Evolutionary conservation across 2,797 vertebrate genomes (phyloP).

Genomic region (Enoplosus armatus): DNA sequence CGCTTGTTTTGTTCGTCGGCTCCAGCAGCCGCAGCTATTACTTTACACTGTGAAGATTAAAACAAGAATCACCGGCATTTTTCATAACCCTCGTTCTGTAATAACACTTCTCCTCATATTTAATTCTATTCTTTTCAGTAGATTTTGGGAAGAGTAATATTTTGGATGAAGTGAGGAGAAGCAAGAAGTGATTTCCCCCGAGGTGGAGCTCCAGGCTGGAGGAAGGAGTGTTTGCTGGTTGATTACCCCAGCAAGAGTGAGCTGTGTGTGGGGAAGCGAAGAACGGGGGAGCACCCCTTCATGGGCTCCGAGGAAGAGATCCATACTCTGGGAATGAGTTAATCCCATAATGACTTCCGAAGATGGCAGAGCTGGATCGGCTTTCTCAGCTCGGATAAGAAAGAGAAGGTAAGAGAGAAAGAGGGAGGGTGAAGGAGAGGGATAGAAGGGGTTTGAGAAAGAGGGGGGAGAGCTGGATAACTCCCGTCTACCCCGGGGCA

Average conservation of each 20-base stretch:
- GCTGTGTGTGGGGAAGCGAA: slow-evolving; percentile 37
- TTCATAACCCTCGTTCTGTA: slow-evolving; percentile 38
- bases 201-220: slow-evolving; percentile 62
- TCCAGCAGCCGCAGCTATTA: slow-evolving; percentile 45
- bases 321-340: slow-evolving; percentile 75
- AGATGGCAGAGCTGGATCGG: slow-evolving; percentile 62
- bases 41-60: slow-evolving; percentile 51
- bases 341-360: slow-evolving; percentile 79
- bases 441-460: slow-evolving; percentile 32
- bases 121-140: slow-evolving; percentile 38
- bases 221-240: slow-evolving; percentile 48
- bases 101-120: slow-evolving; percentile 40
- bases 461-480: slow-evolving; percentile 54
- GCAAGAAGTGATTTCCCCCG: slow-evolving; percentile 62
- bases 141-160: slow-evolving; percentile 67
- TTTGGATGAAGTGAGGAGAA: slow-evolving; percentile 61
- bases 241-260: slow-evolving; percentile 58
- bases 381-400: slow-evolving; percentile 62
- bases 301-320: slow-evolving; percentile 52
- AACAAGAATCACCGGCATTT: slow-evolving; percentile 38
- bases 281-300: slow-evolving; percentile 31
- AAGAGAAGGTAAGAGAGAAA: slow-evolving; percentile 42
- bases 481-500: slow-evolving; percentile 63
- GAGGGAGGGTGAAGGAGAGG: slow-evolving; percentile 36
- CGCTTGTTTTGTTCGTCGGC: slow-evolving; percentile 32